phyloP scores from a whole-genome alignment of 2,797 vertebrate species.

The Huso huso region DNA sequence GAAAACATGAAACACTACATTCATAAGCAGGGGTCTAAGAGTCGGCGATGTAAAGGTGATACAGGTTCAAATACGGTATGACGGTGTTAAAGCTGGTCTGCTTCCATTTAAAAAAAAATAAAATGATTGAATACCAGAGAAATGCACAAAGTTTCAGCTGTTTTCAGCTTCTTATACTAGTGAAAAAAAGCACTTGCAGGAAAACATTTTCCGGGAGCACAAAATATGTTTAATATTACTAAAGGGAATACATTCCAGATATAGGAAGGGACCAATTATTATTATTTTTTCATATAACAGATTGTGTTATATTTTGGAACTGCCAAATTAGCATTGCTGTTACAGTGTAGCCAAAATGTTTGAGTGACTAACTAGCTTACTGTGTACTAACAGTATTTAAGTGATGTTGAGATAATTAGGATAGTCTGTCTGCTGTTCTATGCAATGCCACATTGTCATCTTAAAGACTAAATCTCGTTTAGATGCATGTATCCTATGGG shows the following conservation, averaged over 20 bases:
- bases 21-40: too few relatives aligned
- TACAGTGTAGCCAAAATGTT: background rate
- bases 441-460: background rate
- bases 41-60: too few relatives aligned
- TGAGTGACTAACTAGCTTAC: too few relatives aligned
- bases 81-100: background rate
- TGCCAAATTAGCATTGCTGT: background rate
- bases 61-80: too few relatives aligned
- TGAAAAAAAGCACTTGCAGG: background rate
- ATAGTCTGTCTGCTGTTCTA: background rate
- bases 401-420: background rate
- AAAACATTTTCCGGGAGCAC: conserved; percentile 10
- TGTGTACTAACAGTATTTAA: background rate
- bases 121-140: background rate
- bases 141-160: background rate
- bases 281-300: background rate
- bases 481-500: background rate
- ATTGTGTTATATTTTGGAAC: background rate
- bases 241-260: conserved; percentile 15
- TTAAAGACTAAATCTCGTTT: background rate
- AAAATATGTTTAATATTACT: background rate
- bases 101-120: background rate
- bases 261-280: background rate
- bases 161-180: background rate
- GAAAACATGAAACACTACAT: too few relatives aligned